phyloP scores from a whole-genome alignment of 2,888 invertebrate genomes.

The Hydropsyche betteni region DNA sequence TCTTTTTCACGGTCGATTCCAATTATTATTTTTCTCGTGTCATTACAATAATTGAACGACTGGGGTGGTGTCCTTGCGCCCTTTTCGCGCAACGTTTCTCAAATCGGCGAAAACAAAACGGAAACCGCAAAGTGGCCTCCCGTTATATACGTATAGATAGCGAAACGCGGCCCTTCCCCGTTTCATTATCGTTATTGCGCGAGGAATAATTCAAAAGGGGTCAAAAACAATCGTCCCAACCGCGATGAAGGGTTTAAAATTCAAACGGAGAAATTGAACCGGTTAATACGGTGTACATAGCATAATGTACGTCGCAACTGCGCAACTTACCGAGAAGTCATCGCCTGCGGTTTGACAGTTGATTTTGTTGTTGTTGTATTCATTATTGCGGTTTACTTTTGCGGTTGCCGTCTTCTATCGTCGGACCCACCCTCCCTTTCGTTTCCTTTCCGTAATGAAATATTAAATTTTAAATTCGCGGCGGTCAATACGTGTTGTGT shows the following conservation, averaged over 20 bases:
- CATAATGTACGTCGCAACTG: too few species aligned
- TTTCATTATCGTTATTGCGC: constrained; percentile 33
- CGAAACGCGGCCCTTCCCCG: not conserved
- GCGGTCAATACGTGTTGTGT: too few species aligned
- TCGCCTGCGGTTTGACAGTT: constrained; percentile 44
- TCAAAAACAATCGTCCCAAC: constrained; percentile 44
- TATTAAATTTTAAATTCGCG: constrained; percentile 29
- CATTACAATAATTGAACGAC: constrained; percentile 14
- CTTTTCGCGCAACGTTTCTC: constrained; percentile 30
- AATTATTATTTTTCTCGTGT: constrained; percentile 29
- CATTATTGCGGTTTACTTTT: constrained; percentile 22
- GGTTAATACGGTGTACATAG: too few species aligned
- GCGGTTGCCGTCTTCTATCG: constrained; percentile 20
- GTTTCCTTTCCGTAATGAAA: not conserved
- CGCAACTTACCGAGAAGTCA: constrained; percentile 35
- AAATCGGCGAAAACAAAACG: constrained; percentile 28
- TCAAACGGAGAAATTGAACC: too few species aligned
- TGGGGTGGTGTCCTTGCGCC: not conserved
- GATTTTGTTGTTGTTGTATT: constrained; percentile 38
- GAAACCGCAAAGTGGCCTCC: constrained; percentile 48
- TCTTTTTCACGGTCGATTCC: constrained; percentile 11
- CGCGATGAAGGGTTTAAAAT: too few species aligned
- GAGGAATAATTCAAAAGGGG: constrained; percentile 49
- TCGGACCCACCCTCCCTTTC: not conserved
- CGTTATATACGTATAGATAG: too few species aligned